Percentiles rank a stretch among this genome's conserved stretches.
Conservation (phyloP, 2,888 invertebrate species). For the Cryptocheilus praepositus region DNA sequence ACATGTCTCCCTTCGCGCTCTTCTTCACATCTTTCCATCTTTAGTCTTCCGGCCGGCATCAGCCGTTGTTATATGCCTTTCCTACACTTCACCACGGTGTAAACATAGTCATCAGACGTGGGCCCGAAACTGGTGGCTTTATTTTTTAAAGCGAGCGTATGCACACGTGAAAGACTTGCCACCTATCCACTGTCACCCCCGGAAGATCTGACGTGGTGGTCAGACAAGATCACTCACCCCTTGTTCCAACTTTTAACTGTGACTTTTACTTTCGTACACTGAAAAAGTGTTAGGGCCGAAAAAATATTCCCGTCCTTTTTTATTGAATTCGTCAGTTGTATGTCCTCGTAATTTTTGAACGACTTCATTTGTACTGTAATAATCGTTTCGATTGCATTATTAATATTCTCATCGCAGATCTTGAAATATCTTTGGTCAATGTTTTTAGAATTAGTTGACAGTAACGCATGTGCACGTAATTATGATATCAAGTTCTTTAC, state of each 20-base stretch:
- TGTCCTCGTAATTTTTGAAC: too few species aligned
- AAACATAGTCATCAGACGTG: conserved; percentile 43
- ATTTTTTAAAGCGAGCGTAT: conserved; percentile 44
- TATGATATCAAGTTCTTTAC: not conserved
- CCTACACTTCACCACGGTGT: conserved; percentile 28
- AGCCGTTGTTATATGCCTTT: not conserved
- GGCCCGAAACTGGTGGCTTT: conserved; percentile 49
- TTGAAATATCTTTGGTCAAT: too few species aligned
- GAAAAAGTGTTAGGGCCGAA: not conserved
- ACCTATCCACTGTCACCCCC: conserved; percentile 8
- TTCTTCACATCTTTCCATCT: conserved; percentile 1
- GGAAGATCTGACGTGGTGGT: conserved; percentile 28
- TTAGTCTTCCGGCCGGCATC: not conserved
- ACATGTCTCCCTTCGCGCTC: not conserved
- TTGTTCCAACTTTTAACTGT: not conserved
- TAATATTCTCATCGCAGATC: too few species aligned
- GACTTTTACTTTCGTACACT: conserved; percentile 1
- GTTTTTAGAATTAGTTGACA: not conserved
- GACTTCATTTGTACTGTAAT: too few species aligned
- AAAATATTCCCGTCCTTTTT: too few species aligned
- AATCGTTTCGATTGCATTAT: too few species aligned
- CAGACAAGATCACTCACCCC: conserved; percentile 21
- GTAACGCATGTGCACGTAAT: not conserved
- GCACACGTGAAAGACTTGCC: conserved; percentile 39
- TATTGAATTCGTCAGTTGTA: too few species aligned